Conservation (phyloP, 2,888 invertebrate species). For the Ochropleura plecta region DNA sequence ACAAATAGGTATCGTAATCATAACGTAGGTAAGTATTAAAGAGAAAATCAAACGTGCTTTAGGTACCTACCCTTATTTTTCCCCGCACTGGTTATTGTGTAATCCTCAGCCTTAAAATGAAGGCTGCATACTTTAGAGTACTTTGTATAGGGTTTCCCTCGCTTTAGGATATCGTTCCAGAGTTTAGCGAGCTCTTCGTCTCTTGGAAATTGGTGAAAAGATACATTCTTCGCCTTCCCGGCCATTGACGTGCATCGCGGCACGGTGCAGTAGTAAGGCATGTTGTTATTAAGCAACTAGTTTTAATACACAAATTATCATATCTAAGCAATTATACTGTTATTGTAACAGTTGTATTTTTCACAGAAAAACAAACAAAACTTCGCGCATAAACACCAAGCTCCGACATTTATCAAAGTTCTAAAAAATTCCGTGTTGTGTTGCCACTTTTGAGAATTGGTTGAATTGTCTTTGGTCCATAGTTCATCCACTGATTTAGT, state of each 20-base stretch:
- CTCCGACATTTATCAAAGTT: conserved; percentile 82
- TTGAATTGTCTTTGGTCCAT: conserved; percentile 63
- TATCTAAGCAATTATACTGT: conserved; percentile 70
- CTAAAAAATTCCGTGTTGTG: conserved; percentile 67
- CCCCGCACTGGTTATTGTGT: conserved; percentile 85
- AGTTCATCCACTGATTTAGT: neutral
- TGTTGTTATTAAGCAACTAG: conserved; percentile 76
- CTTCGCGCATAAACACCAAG: conserved; percentile 85
- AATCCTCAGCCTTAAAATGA: conserved; percentile 86
- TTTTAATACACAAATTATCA: conserved; percentile 73
- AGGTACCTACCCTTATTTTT: conserved; percentile 84
- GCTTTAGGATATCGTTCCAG: conserved; percentile 87
- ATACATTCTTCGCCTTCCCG: conserved; percentile 88
- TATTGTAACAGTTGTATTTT: conserved; percentile 64
- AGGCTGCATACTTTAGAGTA: conserved; percentile 89
- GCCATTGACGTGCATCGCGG: conserved; percentile 89
- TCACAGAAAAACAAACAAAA: conserved; percentile 85
- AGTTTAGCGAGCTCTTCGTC: conserved; percentile 84
- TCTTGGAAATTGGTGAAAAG: conserved; percentile 87
- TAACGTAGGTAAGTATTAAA: conserved; percentile 9
- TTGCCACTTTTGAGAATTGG: conserved; percentile 55
- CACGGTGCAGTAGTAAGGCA: conserved; percentile 89
- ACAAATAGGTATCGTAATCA: conserved; percentile 21
- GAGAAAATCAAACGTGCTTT: conserved; percentile 59
- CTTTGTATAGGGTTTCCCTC: conserved; percentile 88